Evolutionary conservation across 1,140 invertebrate species (phyloP), one percentile per base, ranked within the genome.

Genomic region (Pararge aegeria): DNA sequence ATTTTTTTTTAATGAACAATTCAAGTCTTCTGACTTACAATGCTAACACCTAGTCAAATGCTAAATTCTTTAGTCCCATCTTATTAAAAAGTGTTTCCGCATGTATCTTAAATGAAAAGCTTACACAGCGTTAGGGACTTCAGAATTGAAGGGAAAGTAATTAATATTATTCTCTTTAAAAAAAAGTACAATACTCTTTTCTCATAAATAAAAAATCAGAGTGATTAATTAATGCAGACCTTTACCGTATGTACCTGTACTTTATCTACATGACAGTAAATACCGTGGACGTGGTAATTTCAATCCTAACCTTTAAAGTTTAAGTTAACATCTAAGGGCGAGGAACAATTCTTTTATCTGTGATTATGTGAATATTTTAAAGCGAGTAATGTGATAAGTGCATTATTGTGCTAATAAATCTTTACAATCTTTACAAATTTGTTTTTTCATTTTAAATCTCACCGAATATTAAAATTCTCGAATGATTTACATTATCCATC

Each of bases 381-480:
- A 34, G 9, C 5, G 10, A 30, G 49, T 51, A 9, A 42, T 51
- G 49, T 51, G 29, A 51, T 18, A 51, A 16, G 16, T 51, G 29
- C 38, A 24, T 42, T 15, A 38, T 42, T 53, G 18, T 21, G 19
- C 10, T 12, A 54, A 54, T 54, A 42, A 54, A 54, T 42, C 24
- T 54, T 54, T 42, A 44, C 40, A 4, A 27, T 27, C 52, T 15
- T n/a, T 38, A 21, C 18, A 19, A 37, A 34, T 16, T 15, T 16
- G n/a, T 34, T 5, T 34, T 10, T 12, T 34, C n/a, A 7, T 12
- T 34, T 34, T 34, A 12, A 5, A 7, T 5, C 10, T 7, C 29
- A 7, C 30, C 3, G 5, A 5, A 5, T 4, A 27, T 7, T 27
- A 27, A 27, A 27, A 27, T 27, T 24, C 24, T 24, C 2, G 24